Evolutionary conservation across 2,888 invertebrate species (phyloP).

Genomic region (Unio delphinus): DNA sequence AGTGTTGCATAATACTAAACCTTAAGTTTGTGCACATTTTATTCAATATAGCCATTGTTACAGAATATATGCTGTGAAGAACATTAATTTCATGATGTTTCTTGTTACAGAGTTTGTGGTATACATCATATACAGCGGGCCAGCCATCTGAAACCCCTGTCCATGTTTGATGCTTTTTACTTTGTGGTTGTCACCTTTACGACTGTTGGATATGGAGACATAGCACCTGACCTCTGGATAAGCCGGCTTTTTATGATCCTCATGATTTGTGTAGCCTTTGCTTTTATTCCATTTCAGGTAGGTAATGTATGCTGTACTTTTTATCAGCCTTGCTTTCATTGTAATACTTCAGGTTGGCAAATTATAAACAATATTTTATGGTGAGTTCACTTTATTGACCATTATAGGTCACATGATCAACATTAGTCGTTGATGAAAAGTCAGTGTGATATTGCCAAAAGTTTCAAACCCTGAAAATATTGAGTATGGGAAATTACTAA

Average conservation of each 20-base stretch:
- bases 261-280: conserved; percentile 55
- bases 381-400: too few relatives aligned
- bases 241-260: conserved; percentile 55
- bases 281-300: conserved; percentile 54
- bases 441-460: too few relatives aligned
- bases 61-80: too few relatives aligned
- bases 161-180: conserved; percentile 95
- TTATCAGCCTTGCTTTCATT: neutral
- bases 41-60: too few relatives aligned
- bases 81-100: conserved; percentile 5
- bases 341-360: neutral
- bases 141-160: conserved; percentile 82
- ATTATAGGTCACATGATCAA: too few relatives aligned
- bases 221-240: conserved; percentile 60
- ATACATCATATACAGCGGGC: conserved; percentile 97
- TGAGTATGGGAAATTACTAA: too few relatives aligned
- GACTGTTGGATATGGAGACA: conserved; percentile 64
- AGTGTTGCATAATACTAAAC: too few relatives aligned
- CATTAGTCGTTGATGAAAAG: too few relatives aligned
- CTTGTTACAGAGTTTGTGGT: conserved; percentile 89
- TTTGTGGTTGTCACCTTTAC: conserved; percentile 95
- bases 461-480: too few relatives aligned
- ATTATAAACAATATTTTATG: neutral
- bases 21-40: too few relatives aligned
- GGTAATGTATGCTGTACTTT: conserved; percentile 1